These are phyloP conservation scores for Alviniconcha strummeri DNA, from an alignment of 2,888 invertebrate species.

Conservation along the genomic window DNA sequence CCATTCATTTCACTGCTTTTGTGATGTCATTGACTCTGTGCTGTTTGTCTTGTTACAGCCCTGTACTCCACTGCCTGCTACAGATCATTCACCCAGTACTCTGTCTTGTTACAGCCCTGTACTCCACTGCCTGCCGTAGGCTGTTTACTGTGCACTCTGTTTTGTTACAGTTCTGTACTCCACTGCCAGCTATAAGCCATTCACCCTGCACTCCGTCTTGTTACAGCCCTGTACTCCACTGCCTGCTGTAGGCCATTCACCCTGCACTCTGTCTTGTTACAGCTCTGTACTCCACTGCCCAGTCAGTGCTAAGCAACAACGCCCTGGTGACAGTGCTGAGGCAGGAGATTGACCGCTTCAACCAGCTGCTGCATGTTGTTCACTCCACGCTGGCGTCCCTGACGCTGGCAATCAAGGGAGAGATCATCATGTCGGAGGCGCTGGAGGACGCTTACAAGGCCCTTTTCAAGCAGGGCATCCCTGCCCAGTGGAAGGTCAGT, in stretches of 20 bases:
- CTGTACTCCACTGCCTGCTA: no score
- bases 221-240: constrained; percentile 71
- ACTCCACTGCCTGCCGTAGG: no score
- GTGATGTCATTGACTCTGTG: no score
- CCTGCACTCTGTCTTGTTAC: constrained; percentile 32
- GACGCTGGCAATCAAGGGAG: constrained; percentile 68
- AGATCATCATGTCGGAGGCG: constrained; percentile 71
- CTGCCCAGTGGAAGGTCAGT: constrained; percentile 68
- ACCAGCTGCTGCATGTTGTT: constrained; percentile 65
- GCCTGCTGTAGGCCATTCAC: constrained; percentile 64
- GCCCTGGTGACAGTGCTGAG: constrained; percentile 71
- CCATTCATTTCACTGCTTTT: no score
- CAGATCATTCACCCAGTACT: no score
- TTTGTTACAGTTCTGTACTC: constrained; percentile 30
- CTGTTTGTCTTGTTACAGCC: no score
- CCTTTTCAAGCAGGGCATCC: constrained; percentile 68
- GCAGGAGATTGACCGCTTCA: constrained; percentile 72
- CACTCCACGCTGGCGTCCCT: constrained; percentile 63
- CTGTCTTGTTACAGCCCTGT: no score
- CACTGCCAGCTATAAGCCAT: constrained; percentile 66
- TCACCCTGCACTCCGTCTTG: constrained; percentile 44
- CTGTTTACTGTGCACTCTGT: no score
- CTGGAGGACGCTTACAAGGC: constrained; percentile 71
- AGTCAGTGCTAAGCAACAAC: constrained; percentile 60
- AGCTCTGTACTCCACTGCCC: constrained; percentile 58